These are phyloP conservation scores for Eumerus sabulonum DNA, from an alignment of 2,888 invertebrate genomes.

Conservation along the genomic window DNA sequence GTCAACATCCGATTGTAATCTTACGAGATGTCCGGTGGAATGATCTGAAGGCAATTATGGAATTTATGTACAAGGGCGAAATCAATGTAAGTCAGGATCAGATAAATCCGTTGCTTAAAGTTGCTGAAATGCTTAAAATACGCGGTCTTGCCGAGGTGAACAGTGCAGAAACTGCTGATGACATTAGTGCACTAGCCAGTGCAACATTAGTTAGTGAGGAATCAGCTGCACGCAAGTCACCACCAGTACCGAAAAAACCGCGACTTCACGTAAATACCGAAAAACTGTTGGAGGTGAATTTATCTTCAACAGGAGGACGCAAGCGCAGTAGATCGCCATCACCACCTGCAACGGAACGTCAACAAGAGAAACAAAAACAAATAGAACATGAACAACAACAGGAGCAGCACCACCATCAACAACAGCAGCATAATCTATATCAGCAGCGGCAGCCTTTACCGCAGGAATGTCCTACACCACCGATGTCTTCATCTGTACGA, in stretches of 20 bases:
- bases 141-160: conserved; percentile 92
- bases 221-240: conserved; percentile 57
- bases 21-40: conserved; percentile 94
- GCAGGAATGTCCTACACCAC: conserved; percentile 65
- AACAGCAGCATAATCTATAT: conserved; percentile 22
- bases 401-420: conserved; percentile 67
- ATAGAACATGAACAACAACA: conserved; percentile 63
- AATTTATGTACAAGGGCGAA: conserved; percentile 97
- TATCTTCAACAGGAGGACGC: conserved; percentile 62
- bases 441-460: conserved; percentile 42
- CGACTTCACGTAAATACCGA: conserved; percentile 66
- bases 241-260: conserved; percentile 66
- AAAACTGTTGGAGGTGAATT: conserved; percentile 67
- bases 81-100: conserved; percentile 96
- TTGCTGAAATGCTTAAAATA: conserved; percentile 92
- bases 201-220: conserved; percentile 58
- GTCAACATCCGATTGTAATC: conserved; percentile 95
- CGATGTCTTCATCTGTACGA: conserved; percentile 73
- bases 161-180: conserved; percentile 77
- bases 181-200: conserved; percentile 81
- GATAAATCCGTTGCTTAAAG: conserved; percentile 90
- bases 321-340: conserved; percentile 67
- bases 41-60: conserved; percentile 93
- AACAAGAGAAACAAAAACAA: conserved; percentile 52
- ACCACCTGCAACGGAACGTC: conserved; percentile 44